Percentiles rank a stretch among this genome's conserved stretches.
These are phyloP conservation scores for Machimus atricapillus DNA, from an alignment of 2,888 invertebrate genomes.

Conservation along the genomic window DNA sequence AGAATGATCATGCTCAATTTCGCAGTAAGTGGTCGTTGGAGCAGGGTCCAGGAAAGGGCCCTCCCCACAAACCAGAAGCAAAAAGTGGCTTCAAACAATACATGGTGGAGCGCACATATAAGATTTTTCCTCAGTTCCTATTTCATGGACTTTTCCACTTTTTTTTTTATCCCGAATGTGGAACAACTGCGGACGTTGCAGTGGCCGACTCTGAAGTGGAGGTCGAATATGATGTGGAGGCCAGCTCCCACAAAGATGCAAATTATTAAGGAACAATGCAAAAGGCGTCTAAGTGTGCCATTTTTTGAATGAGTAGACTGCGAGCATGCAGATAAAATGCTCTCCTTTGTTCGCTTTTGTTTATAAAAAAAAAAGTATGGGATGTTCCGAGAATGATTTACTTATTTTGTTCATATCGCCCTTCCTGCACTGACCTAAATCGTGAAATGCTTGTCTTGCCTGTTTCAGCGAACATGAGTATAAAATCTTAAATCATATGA, in stretches of 20 bases:
- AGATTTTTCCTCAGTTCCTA: not conserved
- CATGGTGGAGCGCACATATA: not conserved
- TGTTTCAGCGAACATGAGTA: not conserved
- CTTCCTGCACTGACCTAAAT: not conserved
- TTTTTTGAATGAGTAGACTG: not conserved
- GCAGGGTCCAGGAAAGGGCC: not conserved
- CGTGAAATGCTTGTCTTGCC: not conserved
- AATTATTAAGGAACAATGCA: not conserved
- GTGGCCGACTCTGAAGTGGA: not conserved
- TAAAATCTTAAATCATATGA: not conserved
- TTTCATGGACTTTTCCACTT: not conserved
- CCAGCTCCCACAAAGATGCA: not conserved
- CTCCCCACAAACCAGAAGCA: not conserved
- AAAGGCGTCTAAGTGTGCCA: not conserved
- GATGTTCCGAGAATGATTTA: not conserved
- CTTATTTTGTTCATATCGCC: not conserved
- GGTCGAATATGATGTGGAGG: not conserved
- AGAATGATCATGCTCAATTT: not conserved
- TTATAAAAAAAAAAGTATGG: not conserved
- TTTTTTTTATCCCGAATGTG: not conserved
- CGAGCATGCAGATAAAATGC: not conserved
- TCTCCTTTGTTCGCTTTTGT: not conserved
- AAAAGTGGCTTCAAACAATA: not conserved
- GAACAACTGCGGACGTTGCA: not conserved
- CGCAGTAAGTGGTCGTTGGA: not conserved